Base-by-base conservation (phyloP, 2,113 vertebrate species). In the Microcebus lehilahytsara region DNA sequence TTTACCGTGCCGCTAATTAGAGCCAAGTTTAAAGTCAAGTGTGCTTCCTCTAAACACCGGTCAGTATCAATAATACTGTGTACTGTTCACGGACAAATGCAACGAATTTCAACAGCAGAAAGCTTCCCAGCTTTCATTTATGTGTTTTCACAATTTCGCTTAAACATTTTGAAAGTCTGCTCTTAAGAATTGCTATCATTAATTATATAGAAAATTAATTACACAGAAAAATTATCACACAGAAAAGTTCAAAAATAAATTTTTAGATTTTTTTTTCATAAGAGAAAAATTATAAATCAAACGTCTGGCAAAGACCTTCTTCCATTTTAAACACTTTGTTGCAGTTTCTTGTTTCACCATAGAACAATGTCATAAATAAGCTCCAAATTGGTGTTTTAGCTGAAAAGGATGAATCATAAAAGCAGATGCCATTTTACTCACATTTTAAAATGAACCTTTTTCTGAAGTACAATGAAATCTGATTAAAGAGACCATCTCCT, bases 1-100 rank as follows among this genome's bases (percentile, higher is more conserved):
- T 98, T 97, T 40, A 97, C 83, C n/a, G 84, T 81, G 96, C 93
- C 69, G 75, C 97, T 98, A 98, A 98, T 98, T 98, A 98, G 94
- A 90, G 85, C 80, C 5, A 71, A 96, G 97, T 17, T 94, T 85
- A 95, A 96, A 97, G 92, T 69, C 30, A 0, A 79, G 80, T 9
- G 37, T 9, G 27, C 58, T 64, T 95, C 88, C 85, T 89, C 92
- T 49, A 88, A 94, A 91, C 91, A 96, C 81, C 83, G 56, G 69
- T 92, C 92, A 81, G 69, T 16, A 96, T 40, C 96, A 72, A 62
- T 97, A 84, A 96, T n/a, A 90, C 75, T 69, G 62, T 16, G 56
- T 51, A 9, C 16, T 78, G 72, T 75, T 93, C 92, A 84, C 62
- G 91, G 95, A 88, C 62, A 93, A 92, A 89, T 27, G 37, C 34